Base-by-base conservation (phyloP, 2,888 invertebrate genomes). In the Thereva nobilitata region DNA sequence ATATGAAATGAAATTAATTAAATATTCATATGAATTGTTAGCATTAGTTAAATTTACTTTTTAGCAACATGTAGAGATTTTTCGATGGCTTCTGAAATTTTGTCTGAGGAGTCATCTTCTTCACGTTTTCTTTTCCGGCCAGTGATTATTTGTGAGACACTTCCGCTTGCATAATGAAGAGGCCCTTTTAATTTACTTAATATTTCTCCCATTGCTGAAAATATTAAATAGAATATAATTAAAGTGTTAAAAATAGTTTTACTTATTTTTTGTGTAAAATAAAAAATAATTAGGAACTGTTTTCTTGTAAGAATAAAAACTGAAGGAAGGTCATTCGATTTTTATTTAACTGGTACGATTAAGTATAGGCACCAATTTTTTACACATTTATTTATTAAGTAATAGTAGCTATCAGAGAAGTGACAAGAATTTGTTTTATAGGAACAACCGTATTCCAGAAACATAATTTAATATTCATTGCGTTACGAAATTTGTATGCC, bases 1-100 rank as follows among this genome's bases (percentile, higher is more conserved):
- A 44, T 56, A 2, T 2, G 3, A 6, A 40, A 9, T 3, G 5
- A 9, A 35, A 9, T 23, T 3, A 52, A 53, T 34, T n/a, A 9
- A 37, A 6, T 55, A 55, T 41, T 41, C n/a, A 10, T 41, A 37
- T 52, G 7, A 8, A 12, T 56, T 8, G 7, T 7, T 38, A 55
- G n/a, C n/a, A n/a, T n/a, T 1, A 4, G 49, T 66, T 66, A 12
- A 53, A 71, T 78, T 75, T 77, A 87, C 87, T 84, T 86, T 81
- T 88, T 88, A 3, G 88, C 87, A n/a, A 85, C 85, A 73, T 85
- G 84, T 67, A 86, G 76, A 0, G 84, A 84, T 72, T 83, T 82
- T 70, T 85, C 84, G 71, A 86, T 83, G 64, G 83, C 82, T 73
- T 82, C 83, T 66, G 82, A 81, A 70, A 83, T 80, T 63, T 82